Evolutionary conservation across 2,113 vertebrate genomes (phyloP).

Genomic region (Cavia aperea): DNA sequence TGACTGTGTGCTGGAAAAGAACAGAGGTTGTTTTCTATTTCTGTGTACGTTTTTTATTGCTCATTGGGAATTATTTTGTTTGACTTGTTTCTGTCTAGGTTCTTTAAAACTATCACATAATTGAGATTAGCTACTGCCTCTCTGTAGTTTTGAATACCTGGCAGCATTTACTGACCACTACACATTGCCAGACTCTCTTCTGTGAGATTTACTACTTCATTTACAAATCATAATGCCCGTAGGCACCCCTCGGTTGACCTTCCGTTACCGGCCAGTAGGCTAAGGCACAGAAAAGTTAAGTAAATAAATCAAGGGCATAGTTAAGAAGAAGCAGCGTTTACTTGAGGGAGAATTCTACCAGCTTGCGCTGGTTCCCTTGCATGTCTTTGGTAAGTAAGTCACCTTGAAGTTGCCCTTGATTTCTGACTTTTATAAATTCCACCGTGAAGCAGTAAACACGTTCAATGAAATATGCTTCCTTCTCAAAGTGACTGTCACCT

Average conservation of each 20-base stretch:
- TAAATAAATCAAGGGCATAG: accelerated
- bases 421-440: background rate
- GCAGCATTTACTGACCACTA: background rate
- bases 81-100: background rate
- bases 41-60: background rate
- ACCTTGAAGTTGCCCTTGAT: background rate
- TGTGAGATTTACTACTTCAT: accelerated
- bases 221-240: accelerated
- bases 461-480: background rate
- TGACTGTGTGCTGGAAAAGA: background rate
- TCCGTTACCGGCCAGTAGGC: background rate
- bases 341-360: background rate
- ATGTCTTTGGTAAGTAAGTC: accelerated
- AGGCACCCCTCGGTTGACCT: background rate
- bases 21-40: background rate
- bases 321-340: background rate
- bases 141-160: background rate
- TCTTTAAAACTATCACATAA: background rate
- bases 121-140: background rate
- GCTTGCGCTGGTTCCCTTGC: too few relatives aligned
- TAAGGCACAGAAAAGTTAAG: background rate
- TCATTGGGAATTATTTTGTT: background rate
- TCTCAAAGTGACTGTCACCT: background rate
- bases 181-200: background rate
- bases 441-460: accelerated